Base-by-base conservation (phyloP, 2,888 invertebrate species). In the Tetragonisca angustula region DNA sequence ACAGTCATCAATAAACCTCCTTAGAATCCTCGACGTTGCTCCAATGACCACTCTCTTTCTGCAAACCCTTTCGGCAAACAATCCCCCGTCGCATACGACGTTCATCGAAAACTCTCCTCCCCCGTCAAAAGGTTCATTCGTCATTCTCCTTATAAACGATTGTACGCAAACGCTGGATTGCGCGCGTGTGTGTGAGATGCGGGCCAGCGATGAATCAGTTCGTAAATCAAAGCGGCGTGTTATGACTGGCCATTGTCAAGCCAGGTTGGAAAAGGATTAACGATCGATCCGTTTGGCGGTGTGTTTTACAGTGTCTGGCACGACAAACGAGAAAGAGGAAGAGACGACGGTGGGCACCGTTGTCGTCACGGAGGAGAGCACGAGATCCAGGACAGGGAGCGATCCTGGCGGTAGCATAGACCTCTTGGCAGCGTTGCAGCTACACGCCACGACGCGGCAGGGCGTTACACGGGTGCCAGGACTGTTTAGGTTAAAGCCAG, bases 391-490 rank as follows among this genome's bases (percentile, higher is more conserved):
- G 82, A 89, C 90, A 79, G 90, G 90, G 77, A 90, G 85, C 81
- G 92, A 92, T 90, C 87, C 91, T 83, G 93, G 92, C 90, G 95
- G 95, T 93, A 91, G 96, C 92, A 96, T 97, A 95, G 97, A 97
- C 95, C 96, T 97, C 94, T 96, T 97, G 95, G 97, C 96, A 95
- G 97, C 97, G 94, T 95, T 97, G 95, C 97, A 97, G 95, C 95
- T 97, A 94, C 96, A 97, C 95, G 97, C 97, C 95, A 96, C 96
- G 94, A 96, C 96, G 93, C 96, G 96, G 93, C 96, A 95, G 94
- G 97, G 97, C 93, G 97, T 97, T 92, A 96, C 96, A 91, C 95
- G 95, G 93, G 95, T 95, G 88, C 95, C 96, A 93, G 97, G 97
- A 92, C 96, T 97, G 95, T 96, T 96, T 94, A 96, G 96, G 93